Percentiles rank a stretch among this genome's conserved stretches.
Conservation (phyloP, 2,888 invertebrate species). For the Polyommatus icarus region DNA sequence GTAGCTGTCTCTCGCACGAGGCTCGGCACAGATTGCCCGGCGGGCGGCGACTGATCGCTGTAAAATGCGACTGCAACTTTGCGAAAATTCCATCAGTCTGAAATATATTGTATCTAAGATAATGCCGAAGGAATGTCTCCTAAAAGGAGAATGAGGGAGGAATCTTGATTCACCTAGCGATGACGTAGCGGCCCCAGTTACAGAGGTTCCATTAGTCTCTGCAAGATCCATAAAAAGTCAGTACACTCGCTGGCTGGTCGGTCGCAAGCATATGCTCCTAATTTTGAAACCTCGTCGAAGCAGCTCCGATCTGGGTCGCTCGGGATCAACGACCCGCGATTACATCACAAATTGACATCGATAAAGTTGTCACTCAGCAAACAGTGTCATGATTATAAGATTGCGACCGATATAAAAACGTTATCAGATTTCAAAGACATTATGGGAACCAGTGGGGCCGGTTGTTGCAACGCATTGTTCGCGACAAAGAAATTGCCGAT, state of each 20-base stretch:
- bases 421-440: conserved; percentile 24
- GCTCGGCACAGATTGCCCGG: neutral
- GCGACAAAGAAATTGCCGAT: conserved; percentile 1
- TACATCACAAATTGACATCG: conserved; percentile 39
- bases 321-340: conserved; percentile 38
- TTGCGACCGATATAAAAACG: conserved; percentile 23
- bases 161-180: too few relatives aligned
- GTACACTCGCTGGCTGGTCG: neutral
- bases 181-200: too few relatives aligned
- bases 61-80: neutral
- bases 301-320: conserved; percentile 36
- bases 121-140: too few relatives aligned
- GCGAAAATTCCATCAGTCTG: neutral
- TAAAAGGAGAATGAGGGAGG: too few relatives aligned
- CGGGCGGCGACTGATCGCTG: neutral
- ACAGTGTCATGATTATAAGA: conserved; percentile 18
- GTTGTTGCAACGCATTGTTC: conserved; percentile 18
- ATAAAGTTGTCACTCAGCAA: conserved; percentile 33
- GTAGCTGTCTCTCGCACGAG: conserved; percentile 40
- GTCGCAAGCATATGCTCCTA: neutral
- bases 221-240: neutral
- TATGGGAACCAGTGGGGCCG: conserved; percentile 20
- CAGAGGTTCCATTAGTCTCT: neutral
- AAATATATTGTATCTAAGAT: neutral
- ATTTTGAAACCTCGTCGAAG: conserved; percentile 38